phyloP scores from a whole-genome alignment of 2,888 invertebrate species.

The Pyrocoelia pectoralis region DNA sequence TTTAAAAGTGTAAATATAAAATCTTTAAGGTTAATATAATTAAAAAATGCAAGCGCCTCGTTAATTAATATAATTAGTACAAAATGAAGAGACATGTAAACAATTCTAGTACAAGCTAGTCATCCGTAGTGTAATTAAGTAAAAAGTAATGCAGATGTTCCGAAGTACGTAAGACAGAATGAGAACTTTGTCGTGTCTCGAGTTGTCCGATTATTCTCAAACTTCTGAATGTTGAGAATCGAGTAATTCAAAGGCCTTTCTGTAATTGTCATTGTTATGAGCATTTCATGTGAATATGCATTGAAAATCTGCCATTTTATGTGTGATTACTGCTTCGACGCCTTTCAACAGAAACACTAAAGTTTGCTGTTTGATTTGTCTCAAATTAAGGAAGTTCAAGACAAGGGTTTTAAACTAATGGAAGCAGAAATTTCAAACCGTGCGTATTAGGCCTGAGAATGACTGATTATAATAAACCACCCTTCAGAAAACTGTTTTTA shows the following conservation, averaged over 20 bases:
- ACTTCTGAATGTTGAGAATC: conserved; percentile 2
- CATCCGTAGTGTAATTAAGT: no score
- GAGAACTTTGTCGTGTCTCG: conserved; percentile 1
- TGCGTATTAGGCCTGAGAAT: no score
- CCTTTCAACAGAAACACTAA: not conserved
- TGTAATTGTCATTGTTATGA: not conserved
- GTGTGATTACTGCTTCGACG: not conserved
- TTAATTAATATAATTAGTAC: no score
- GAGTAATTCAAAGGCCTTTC: conserved; percentile 5
- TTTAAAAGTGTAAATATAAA: no score
- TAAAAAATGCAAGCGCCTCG: no score
- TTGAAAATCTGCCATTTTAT: conserved; percentile 10
- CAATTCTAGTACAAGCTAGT: no score
- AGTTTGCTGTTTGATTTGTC: not conserved
- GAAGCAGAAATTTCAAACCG: not conserved
- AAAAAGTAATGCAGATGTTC: conserved; percentile 2
- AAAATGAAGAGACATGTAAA: no score
- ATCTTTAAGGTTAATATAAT: no score
- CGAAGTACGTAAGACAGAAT: not conserved
- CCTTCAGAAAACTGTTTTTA: no score
- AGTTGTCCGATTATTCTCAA: conserved; percentile 6
- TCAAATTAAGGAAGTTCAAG: not conserved
- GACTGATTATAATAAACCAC: no score
- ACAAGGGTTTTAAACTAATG: conserved; percentile 1
- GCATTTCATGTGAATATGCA: conserved; percentile 7